These are phyloP conservation scores for Danio rerio DNA, from an alignment of 2,113 vertebrate genomes.

Conservation along the genomic window DNA sequence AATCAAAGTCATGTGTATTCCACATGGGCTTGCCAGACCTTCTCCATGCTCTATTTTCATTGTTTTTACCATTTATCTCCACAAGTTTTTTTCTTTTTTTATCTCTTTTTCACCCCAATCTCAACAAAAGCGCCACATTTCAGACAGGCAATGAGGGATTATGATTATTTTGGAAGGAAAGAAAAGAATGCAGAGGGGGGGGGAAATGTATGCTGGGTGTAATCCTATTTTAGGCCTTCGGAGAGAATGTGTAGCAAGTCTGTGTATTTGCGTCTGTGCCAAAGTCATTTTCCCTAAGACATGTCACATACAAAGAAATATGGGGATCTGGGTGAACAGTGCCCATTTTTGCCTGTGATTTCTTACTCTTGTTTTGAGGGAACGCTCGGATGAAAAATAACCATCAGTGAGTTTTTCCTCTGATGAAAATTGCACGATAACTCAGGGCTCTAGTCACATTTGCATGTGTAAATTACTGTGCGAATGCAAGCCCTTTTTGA, in stretches of 20 bases:
- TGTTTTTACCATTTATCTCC: constrained; percentile 38
- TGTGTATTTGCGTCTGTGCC: constrained; percentile 53
- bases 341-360: background rate
- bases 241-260: constrained; percentile 39
- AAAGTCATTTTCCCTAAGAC: constrained; percentile 67
- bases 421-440: background rate
- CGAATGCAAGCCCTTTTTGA: background rate
- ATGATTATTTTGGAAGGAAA: constrained; percentile 46
- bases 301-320: constrained; percentile 69
- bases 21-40: constrained; percentile 36
- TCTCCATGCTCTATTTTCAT: constrained; percentile 37
- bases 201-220: constrained; percentile 27
- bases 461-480: background rate
- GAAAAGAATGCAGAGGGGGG: constrained; percentile 33
- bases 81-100: constrained; percentile 21
- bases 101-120: constrained; percentile 21
- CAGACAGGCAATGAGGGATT: constrained; percentile 50
- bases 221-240: constrained; percentile 38
- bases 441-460: background rate
- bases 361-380: background rate
- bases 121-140: constrained; percentile 44
- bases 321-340: constrained; percentile 27
- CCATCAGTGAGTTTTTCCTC: background rate
- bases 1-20: constrained; percentile 48
- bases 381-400: background rate